These are phyloP conservation scores for Aspidiotus destructor DNA, from an alignment of 2,888 invertebrate species.

Conservation along the genomic window DNA sequence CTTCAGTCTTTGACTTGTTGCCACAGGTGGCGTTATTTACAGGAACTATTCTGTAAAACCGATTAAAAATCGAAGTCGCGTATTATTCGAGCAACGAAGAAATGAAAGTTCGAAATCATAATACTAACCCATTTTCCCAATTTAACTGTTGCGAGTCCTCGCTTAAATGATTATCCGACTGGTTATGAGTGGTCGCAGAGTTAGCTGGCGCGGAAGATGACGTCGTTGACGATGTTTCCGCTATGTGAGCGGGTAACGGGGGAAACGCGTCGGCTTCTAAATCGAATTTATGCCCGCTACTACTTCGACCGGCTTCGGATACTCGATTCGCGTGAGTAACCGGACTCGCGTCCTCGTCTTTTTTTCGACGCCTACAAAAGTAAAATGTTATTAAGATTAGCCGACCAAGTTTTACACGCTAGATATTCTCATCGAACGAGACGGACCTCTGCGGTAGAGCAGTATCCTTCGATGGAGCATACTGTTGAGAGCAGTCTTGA, in stretches of 20 bases:
- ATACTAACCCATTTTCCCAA: slow-evolving; percentile 27
- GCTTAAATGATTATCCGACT: slow-evolving; percentile 25
- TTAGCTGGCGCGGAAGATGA: slow-evolving; percentile 13
- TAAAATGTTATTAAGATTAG: not conserved
- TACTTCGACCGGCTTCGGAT: slow-evolving; percentile 11
- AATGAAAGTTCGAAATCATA: not conserved
- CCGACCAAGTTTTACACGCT: not conserved
- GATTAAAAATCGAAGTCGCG: not conserved
- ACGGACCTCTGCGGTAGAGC: slow-evolving; percentile 30
- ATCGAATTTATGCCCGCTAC: slow-evolving; percentile 58
- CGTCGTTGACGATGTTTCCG: slow-evolving; percentile 18
- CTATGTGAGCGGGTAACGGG: slow-evolving; percentile 51
- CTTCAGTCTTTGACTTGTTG: slow-evolving; percentile 33
- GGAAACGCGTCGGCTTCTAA: slow-evolving; percentile 70
- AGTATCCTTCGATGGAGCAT: slow-evolving; percentile 24
- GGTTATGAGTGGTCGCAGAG: slow-evolving; percentile 8
- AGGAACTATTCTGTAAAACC: slow-evolving; percentile 32
- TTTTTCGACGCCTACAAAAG: slow-evolving; percentile 42
- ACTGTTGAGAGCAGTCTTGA: slow-evolving; percentile 27
- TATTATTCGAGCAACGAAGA: not conserved
- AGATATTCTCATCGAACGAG: not conserved
- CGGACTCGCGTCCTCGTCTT: slow-evolving; percentile 42
- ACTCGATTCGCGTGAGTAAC: slow-evolving; percentile 34
- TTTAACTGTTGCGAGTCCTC: slow-evolving; percentile 19
- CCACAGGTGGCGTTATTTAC: slow-evolving; percentile 27